Conservation (phyloP, 1,140 invertebrate species). For the Aphelenchoides besseyi region DNA sequence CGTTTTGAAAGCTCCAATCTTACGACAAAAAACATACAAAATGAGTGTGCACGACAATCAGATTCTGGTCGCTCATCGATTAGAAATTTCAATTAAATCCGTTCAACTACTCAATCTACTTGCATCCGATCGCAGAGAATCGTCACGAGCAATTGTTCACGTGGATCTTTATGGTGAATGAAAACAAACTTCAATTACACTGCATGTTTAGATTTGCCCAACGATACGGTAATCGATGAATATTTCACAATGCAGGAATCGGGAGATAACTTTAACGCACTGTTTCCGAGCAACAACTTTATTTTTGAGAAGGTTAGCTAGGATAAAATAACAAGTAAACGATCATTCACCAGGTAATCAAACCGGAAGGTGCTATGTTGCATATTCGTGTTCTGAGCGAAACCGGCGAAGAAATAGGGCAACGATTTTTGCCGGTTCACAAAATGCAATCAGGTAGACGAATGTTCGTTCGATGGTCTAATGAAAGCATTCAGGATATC, state of each 20-base stretch:
- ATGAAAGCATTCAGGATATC: constrained; percentile 36
- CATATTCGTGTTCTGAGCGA: constrained; percentile 34
- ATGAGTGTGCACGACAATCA: constrained; percentile 26
- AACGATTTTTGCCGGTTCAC: constrained; percentile 35
- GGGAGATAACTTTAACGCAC: constrained; percentile 20
- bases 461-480: too few relatives aligned
- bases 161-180: constrained; percentile 12
- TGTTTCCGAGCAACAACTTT: constrained; percentile 30
- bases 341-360: constrained; percentile 31
- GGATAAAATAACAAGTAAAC: neutral
- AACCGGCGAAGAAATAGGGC: constrained; percentile 29
- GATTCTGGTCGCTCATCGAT: constrained; percentile 30
- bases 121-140: neutral
- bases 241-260: constrained; percentile 9
- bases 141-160: neutral
- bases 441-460: constrained; percentile 39
- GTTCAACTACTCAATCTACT: constrained; percentile 31
- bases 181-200: constrained; percentile 12
- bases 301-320: constrained; percentile 32
- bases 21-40: constrained; percentile 27
- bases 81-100: constrained; percentile 29
- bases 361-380: constrained; percentile 36
- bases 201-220: constrained; percentile 33
- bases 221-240: constrained; percentile 28
- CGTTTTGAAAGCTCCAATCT: constrained; percentile 31